phyloP scores from a whole-genome alignment of 1,140 invertebrate species.

The Wiebesia pumilae region DNA sequence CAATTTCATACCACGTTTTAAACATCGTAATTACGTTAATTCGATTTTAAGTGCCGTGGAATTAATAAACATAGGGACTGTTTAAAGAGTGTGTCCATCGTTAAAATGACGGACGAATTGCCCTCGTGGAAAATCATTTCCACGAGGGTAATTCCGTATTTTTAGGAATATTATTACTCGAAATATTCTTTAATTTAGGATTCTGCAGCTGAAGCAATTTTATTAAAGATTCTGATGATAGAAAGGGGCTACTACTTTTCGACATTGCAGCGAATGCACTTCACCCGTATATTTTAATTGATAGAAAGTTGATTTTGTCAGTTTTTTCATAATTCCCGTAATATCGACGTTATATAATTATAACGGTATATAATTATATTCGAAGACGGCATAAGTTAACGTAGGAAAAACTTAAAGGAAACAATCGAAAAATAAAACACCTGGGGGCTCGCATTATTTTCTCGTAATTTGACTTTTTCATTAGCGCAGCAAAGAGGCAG shows the following conservation, averaged over 20 bases:
- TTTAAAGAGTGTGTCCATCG: neutral
- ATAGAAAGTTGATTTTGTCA: neutral
- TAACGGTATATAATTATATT: too few relatives aligned
- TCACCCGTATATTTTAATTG: too few relatives aligned
- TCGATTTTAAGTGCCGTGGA: neutral
- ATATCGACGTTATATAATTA: neutral
- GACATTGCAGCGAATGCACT: neutral
- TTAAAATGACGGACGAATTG: neutral
- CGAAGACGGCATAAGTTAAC: conserved; percentile 10
- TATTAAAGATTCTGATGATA: neutral
- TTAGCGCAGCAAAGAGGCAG: conserved; percentile 26
- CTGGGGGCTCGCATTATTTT: neutral
- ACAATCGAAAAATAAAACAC: neutral
- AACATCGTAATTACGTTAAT: neutral
- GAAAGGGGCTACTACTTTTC: neutral
- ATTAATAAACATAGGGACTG: neutral
- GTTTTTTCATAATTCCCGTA: neutral
- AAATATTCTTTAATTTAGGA: neutral
- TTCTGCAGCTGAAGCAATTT: neutral
- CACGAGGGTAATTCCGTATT: too few relatives aligned
- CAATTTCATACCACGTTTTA: neutral
- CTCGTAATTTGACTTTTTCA: conserved; percentile 37
- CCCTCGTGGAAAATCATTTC: neutral
- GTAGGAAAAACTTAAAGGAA: neutral
- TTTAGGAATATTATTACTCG: too few relatives aligned